Percentiles rank a stretch among this genome's conserved stretches.
Conservation (phyloP, 2,888 invertebrate genomes). For the Eristalinus sepulchralis region DNA sequence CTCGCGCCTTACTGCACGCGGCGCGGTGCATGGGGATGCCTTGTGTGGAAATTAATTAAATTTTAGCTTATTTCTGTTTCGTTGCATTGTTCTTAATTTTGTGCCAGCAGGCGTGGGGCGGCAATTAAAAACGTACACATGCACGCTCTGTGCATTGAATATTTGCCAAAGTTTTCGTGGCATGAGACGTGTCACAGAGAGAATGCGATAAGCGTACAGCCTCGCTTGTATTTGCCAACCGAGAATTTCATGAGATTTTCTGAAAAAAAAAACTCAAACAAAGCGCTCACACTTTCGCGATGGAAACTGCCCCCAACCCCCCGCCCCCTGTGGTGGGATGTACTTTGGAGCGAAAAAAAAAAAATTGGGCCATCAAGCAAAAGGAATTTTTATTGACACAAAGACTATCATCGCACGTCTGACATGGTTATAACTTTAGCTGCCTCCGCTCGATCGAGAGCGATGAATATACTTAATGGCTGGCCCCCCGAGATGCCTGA, state of each 20-base stretch:
- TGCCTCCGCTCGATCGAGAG: neutral
- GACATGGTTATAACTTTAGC: neutral
- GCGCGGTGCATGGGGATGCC: slow-evolving; percentile 36
- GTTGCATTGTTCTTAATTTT: slow-evolving; percentile 42
- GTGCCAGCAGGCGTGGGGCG: slow-evolving; percentile 27
- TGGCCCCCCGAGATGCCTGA: neutral
- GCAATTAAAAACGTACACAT: slow-evolving; percentile 37
- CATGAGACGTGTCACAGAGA: neutral
- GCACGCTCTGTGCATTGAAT: slow-evolving; percentile 34
- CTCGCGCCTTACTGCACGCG: slow-evolving; percentile 23
- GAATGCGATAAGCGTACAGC: neutral
- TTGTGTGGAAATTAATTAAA: slow-evolving; percentile 60
- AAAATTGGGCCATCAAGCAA: slow-evolving; percentile 6
- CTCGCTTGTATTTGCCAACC: neutral
- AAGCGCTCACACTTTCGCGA: neutral
- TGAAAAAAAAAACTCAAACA: neutral
- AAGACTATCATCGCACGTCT: neutral
- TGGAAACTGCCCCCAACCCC: slow-evolving; percentile 9
- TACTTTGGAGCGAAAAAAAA: neutral
- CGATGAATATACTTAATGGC: neutral
- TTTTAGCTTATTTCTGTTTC: slow-evolving; percentile 26
- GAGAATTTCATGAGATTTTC: slow-evolving; percentile 2
- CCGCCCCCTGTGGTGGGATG: neutral
- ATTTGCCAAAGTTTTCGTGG: slow-evolving; percentile 32
- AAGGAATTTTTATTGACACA: neutral